Base-by-base conservation (phyloP, 2,113 vertebrate species). In the Aegithalos caudatus region DNA sequence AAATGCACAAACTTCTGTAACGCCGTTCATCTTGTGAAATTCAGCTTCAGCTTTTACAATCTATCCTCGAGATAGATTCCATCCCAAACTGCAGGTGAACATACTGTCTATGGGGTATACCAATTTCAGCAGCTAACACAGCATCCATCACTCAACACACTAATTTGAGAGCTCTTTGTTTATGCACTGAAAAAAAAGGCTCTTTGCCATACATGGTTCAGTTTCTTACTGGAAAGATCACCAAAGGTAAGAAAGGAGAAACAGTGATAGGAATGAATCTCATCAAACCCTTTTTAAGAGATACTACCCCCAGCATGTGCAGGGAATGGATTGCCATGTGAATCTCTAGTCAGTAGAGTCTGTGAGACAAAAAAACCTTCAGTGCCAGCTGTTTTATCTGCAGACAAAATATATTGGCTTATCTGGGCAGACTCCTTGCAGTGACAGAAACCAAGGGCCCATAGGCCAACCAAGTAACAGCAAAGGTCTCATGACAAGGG, bases 181-280 rank as follows among this genome's bases (percentile, higher is more conserved):
- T 48, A 73, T 4, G 70, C 91, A 38, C 28, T 53, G 66, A 74
- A 35, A 84, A 51, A 51, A 86, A 95, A 92, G 73, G 92, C 89
- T 91, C 92, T 92, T 86, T 1, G 8, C 42, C n/a, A 71, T 4
- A 84, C 3, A 6, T 29, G 35, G 21, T 44, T 58, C 11, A 13
- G 48, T 66, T 82, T 86, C 48, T 42, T 77, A 48, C 29, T 47
- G 58, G 27, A 56, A 85, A 72, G 35, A 54, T 72, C 78, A 85
- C 44, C 51, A 65, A 74, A 87, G 5, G 7, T 51, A 84, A 73
- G 44, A 60, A 86, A 91, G 25, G 37, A 91, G 62, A 87, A 94
- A 92, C 28, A 22, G 11, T 50, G 29, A 27, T 8, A 40, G 0
- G 0, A 90, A 60, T 51, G 40, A 4, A 51, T 29, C 47, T 61